Percentiles rank a stretch among this genome's conserved stretches.
phyloP scores from a whole-genome alignment of 1,140 invertebrate genomes.

The Bathynomus jamesi region DNA sequence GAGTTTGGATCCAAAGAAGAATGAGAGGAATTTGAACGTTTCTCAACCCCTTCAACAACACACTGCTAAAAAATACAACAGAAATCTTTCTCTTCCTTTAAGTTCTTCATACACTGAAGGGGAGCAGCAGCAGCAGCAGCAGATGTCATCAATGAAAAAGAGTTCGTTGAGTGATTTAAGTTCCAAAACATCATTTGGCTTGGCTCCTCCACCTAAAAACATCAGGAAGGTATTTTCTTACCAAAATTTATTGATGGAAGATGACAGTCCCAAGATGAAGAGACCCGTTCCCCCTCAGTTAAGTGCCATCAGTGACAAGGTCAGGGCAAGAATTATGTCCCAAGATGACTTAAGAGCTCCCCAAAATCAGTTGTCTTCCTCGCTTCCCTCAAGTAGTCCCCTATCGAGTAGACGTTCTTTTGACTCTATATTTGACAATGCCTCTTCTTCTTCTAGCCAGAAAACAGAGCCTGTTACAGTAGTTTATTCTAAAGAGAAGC shows the following conservation, averaged over 20 bases:
- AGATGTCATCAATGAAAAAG: no score
- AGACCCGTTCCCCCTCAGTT: neutral
- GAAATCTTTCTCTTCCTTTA: neutral
- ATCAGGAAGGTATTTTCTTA: neutral
- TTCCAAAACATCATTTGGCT: neutral
- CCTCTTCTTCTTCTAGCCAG: neutral
- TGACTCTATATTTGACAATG: neutral
- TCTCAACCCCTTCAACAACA: neutral
- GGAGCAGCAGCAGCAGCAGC: neutral
- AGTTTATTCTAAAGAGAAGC: neutral
- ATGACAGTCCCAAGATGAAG: neutral
- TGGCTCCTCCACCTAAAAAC: neutral
- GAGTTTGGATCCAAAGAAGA: neutral
- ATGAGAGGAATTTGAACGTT: neutral
- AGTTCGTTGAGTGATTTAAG: neutral
- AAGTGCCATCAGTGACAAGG: neutral
- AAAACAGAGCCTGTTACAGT: neutral
- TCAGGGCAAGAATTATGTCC: neutral
- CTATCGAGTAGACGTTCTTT: neutral
- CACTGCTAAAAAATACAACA: neutral
- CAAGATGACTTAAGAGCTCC: neutral
- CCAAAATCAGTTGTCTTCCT: neutral
- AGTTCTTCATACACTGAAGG: neutral
- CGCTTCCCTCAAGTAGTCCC: neutral
- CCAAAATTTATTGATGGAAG: neutral